Base-by-base conservation (phyloP, 2,113 vertebrate species). In the Nothoprocta perdicaria region DNA sequence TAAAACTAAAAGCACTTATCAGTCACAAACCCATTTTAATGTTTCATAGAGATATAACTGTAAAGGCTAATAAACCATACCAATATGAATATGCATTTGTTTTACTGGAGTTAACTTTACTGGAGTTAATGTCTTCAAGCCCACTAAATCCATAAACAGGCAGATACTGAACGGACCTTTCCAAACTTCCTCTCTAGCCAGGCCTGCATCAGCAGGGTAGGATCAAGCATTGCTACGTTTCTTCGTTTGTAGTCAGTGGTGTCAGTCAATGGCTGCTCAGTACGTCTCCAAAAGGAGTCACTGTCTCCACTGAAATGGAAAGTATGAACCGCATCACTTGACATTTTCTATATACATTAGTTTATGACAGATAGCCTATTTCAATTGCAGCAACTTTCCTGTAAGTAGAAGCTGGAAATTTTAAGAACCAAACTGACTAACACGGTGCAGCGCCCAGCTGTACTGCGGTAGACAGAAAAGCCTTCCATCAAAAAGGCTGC, bases 391-490 rank as follows among this genome's bases (percentile, higher is more conserved):
- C 78, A 27, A 22, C 72, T 48, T 94, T 91, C 80, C 92, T 78
- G 68, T 87, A 68, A 95, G 81, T 52, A 55, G 72, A 80, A 68
- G 55, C 33, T 10, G 3, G 57, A 9, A 26, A 82, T 33, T 95
- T 76, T 83, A 69, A 76, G 83, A 96, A 94, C 13, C 24, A 1
- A 1, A 81, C 61, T 95, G 93, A 92, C 57, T 92, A 57, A 92
- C 60, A 80, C 11, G 60, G 40, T 23, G 6, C 17, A 5, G 68
- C 79, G 8, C 50, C 73, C 83, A 93, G 81, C 88, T 35, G 48
- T 2, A 16, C 14, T 18, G 12, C 0, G 21, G 35, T 52, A 46
- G 76, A 52, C 71, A 60, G 68, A 43, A 45, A 60, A 45, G 19
- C 27, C 61, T 57, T 79, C 66, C 82, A 40, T 55, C 85, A 71